Evolutionary conservation across 2,888 invertebrate species (phyloP), one percentile per base, ranked within the genome.

Genomic region (Acleris emargana): DNA sequence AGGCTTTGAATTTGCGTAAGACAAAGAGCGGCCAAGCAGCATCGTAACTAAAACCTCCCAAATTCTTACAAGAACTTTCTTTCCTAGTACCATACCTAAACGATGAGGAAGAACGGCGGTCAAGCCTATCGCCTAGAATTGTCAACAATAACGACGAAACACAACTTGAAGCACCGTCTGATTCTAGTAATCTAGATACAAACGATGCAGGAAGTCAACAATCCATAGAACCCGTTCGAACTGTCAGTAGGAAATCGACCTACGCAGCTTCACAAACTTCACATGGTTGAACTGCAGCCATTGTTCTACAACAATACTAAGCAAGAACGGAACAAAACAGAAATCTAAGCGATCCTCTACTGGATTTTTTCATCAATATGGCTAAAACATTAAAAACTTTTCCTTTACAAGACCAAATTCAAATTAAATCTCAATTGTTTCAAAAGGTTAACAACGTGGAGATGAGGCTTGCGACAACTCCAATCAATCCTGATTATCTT

Each of bases 21-120:
- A 73, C 71, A 53, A 71, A 70, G 69, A 69, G 69, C 58, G 72
- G 69, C 57, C 69, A 73, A 67, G 70, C 71, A 54, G 72, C 71
- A 58, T 62, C 67, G 61, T 69, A 70, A 66, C 25, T 69, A 64
- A 72, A 71, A 68, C 68, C 70, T 54, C 53, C 53, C 11, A 73
- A 71, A 69, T 73, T 63, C 67, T 59, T 32, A 62, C 50, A 70
- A 69, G 68, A 71, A 55, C 67, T 71, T 28, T 18, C 58, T 59
- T 71, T 70, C 59, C 66, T 72, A 54, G 49, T 58, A 49, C 68
- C 71, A 63, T 71, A 67, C 51, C 18, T 32, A 17, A n/a, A n/a
- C n/a, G 32, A 71, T 61, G 68, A 70, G 52, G 69, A 70, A 69
- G 38, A 53, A 53, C 38, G 53, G 38, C 42, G 59, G 43, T 59